phyloP scores from a whole-genome alignment of 2,113 vertebrate species.

The Danio rerio region GRCz12tu NC_133188.1:5531501-5532000 shows the following conservation, averaged over 20 bases:
- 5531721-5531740: constrained; percentile 87
- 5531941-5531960: constrained; percentile 55
- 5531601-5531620: constrained; percentile 99
- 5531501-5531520: constrained; percentile 85
- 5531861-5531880: constrained; percentile 5
- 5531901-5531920: constrained; percentile 55
- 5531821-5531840: constrained; percentile 25
- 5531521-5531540: constrained; percentile 80
- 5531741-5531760: constrained; percentile 86
- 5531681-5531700: constrained; percentile 82
- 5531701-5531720: constrained; percentile 97
- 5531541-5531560: constrained; percentile 93
- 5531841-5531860: constrained; percentile 25
- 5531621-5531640: constrained; percentile 99
- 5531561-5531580: constrained; percentile 98
- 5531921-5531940: constrained; percentile 48
- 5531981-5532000: constrained; percentile 49
- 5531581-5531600: constrained; percentile 99
- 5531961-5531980: constrained; percentile 42
- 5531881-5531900: constrained; percentile 24
- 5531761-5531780: constrained; percentile 78
- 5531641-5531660: constrained; percentile 99
- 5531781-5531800: constrained; percentile 67
- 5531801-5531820: constrained; percentile 34
- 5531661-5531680: constrained; percentile 96